Conservation (phyloP, 1,140 invertebrate species). For the Atta cephalotes region DNA sequence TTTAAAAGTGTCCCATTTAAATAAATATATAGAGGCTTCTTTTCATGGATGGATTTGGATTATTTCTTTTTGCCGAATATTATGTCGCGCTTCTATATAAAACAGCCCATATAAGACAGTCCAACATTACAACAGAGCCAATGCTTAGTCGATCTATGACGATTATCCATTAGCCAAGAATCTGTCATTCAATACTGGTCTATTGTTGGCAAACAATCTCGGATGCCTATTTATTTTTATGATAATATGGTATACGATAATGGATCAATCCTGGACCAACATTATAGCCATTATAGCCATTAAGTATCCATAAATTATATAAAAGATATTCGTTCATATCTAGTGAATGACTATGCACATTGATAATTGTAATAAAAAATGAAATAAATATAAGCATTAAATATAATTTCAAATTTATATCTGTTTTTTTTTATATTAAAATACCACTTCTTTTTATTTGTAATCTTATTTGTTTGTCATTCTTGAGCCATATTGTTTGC, state of each 20-base stretch:
- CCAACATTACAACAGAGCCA: background rate
- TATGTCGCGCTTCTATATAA: background rate
- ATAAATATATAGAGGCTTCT: background rate
- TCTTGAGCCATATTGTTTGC: too few relatives aligned
- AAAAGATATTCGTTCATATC: background rate
- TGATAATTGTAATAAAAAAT: slow-evolving; percentile 1
- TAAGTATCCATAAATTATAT: background rate
- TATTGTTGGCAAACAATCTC: background rate
- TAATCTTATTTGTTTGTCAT: too few relatives aligned
- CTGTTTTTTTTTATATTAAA: too few relatives aligned
- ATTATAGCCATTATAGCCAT: background rate
- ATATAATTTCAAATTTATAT: too few relatives aligned
- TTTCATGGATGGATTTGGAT: background rate
- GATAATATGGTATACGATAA: background rate
- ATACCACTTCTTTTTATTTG: too few relatives aligned
- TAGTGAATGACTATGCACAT: background rate
- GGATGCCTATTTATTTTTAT: background rate
- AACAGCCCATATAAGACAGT: background rate
- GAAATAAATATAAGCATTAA: background rate
- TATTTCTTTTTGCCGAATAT: background rate
- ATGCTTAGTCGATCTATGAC: background rate
- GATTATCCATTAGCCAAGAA: background rate
- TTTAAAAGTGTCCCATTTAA: background rate
- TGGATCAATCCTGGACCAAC: background rate
- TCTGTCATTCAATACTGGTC: background rate